A percentile compares a stretch with the other conserved stretches of the same genome.
Evolutionary conservation across 2,113 vertebrate species (phyloP).

Genomic region (Bubo blakistoni): DNA sequence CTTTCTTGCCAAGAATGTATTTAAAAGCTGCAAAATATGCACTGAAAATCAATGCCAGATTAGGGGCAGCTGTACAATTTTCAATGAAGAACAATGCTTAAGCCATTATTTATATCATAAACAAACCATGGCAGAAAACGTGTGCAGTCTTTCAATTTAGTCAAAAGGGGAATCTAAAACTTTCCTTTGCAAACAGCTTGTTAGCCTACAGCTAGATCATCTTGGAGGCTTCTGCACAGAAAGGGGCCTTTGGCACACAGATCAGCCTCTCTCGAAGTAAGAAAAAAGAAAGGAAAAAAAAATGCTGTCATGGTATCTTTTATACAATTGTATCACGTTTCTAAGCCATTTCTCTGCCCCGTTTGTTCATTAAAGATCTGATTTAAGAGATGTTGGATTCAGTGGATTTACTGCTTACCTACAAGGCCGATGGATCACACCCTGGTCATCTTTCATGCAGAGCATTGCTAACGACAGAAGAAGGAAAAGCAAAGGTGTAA

Average conservation of each 20-base stretch:
- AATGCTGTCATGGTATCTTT: accelerated
- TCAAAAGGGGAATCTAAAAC: neutral
- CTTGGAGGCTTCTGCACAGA: neutral
- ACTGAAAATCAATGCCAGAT: constrained; percentile 25
- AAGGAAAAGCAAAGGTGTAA: neutral
- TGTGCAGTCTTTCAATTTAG: neutral
- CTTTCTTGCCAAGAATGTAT: neutral
- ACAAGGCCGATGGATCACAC: neutral
- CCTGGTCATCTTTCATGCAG: neutral
- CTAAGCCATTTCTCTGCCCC: neutral
- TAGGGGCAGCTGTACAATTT: constrained; percentile 1
- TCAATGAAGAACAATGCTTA: neutral
- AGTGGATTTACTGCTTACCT: neutral
- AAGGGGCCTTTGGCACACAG: neutral
- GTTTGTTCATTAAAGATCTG: neutral
- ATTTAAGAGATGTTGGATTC: neutral
- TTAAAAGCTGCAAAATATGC: constrained; percentile 25
- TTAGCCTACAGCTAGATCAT: neutral
- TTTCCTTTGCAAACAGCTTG: neutral
- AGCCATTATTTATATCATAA: neutral
- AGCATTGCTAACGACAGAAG: neutral
- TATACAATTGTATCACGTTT: neutral
- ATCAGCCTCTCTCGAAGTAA: neutral
- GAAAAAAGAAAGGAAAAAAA: neutral
- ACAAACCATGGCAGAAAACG: neutral